A percentile compares a stretch with the other conserved stretches of the same genome.
Evolutionary conservation across 2,888 invertebrate genomes (phyloP).

Genomic region (Bimastos eiseni): DNA sequence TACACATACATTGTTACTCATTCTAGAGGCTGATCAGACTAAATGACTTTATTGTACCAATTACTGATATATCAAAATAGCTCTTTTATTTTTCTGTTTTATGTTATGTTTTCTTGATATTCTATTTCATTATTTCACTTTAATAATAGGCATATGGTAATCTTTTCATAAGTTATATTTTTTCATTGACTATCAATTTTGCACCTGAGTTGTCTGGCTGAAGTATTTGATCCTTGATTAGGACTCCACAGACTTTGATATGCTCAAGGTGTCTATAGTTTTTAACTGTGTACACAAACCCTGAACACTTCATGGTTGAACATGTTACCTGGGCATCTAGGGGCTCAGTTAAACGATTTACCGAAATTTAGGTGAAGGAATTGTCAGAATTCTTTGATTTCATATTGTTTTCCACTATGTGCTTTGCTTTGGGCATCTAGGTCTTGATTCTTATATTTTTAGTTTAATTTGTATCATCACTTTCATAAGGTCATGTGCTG

Average conservation of each 20-base stretch:
- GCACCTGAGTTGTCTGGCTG: conserved; percentile 3
- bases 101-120: not conserved
- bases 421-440: too few relatives aligned
- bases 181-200: not conserved
- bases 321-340: too few relatives aligned
- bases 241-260: not conserved
- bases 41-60: not conserved
- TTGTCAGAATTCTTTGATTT: too few relatives aligned
- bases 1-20: not conserved
- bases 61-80: not conserved
- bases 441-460: too few relatives aligned
- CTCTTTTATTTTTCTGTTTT: not conserved
- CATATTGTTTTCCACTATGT: too few relatives aligned
- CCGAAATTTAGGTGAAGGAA: too few relatives aligned
- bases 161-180: not conserved
- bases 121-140: not conserved
- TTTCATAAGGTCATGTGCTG: too few relatives aligned
- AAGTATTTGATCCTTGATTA: not conserved
- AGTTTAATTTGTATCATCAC: too few relatives aligned
- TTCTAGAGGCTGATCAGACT: not conserved
- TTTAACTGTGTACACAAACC: not conserved
- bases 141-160: not conserved
- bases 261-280: not conserved
- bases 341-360: too few relatives aligned
- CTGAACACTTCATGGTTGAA: not conserved